A percentile compares a stretch with the other conserved stretches of the same genome.
Conservation (phyloP, 2,888 invertebrate species). For the Drosophila trichaetosa region DNA sequence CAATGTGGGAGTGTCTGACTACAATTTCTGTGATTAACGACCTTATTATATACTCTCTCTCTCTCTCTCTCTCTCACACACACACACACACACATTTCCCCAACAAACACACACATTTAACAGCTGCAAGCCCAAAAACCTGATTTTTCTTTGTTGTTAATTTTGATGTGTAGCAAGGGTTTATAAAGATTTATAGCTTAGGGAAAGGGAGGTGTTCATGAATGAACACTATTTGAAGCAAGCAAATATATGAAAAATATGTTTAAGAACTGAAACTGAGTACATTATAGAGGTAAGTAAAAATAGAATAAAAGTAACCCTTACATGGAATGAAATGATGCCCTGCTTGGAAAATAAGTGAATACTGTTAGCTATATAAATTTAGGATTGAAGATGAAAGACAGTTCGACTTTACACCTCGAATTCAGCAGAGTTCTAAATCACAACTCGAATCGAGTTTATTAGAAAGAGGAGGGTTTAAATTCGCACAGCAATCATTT, state of each 20-base stretch:
- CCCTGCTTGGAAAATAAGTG: no score
- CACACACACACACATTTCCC: not conserved
- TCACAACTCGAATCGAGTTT: no score
- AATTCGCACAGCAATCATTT: not conserved
- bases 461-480: not conserved
- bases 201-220: not conserved
- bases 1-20: slow-evolving; percentile 28
- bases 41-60: slow-evolving; percentile 62
- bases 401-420: no score
- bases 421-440: no score
- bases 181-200: slow-evolving; percentile 25
- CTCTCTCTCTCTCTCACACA: slow-evolving; percentile 27
- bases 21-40: slow-evolving; percentile 69
- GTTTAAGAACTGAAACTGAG: no score
- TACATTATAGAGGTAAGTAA: no score
- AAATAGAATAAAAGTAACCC: no score
- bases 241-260: no score
- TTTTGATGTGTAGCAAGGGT: slow-evolving; percentile 45
- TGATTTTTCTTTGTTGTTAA: slow-evolving; percentile 69
- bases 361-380: no score
- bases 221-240: no score
- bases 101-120: slow-evolving; percentile 2
- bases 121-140: slow-evolving; percentile 27
- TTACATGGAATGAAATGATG: no score
- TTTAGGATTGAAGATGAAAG: rapidly evolving